Percentiles rank a stretch among this genome's conserved stretches.
Evolutionary conservation across 2,797 vertebrate genomes (phyloP).

Genomic region (Xenopus petersii): DNA sequence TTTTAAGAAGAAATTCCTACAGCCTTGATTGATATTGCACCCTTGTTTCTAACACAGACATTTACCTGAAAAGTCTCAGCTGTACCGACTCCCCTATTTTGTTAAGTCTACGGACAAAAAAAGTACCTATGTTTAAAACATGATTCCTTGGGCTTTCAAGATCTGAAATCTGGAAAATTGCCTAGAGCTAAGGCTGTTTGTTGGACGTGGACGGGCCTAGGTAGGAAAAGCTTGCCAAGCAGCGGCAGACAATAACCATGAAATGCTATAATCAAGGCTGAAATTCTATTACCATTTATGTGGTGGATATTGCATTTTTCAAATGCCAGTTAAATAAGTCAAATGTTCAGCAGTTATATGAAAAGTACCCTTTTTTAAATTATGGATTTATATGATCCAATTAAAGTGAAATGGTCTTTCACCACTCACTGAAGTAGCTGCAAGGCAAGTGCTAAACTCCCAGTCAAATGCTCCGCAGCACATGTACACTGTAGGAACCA

Average conservation of each 20-base stretch:
- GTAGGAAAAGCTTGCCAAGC: conserved; percentile 2
- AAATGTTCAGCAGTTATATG: conserved; percentile 17
- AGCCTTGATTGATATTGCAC: not conserved
- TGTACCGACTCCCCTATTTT: conserved; percentile 4
- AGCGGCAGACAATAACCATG: conserved; percentile 7
- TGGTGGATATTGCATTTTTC: conserved; percentile 18
- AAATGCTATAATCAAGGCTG: not conserved
- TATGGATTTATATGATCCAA: conserved; percentile 45
- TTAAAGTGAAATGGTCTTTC: conserved; percentile 34
- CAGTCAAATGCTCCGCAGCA: conserved; percentile 33
- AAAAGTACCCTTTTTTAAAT: conserved; percentile 10
- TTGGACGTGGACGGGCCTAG: not conserved
- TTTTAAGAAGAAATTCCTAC: not conserved
- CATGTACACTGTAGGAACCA: conserved; percentile 7
- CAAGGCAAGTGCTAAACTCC: conserved; percentile 38
- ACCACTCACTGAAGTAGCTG: conserved; percentile 33
- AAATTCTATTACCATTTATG: conserved; percentile 27
- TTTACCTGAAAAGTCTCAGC: conserved; percentile 5
- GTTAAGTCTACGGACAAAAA: conserved; percentile 28
- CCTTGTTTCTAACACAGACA: conserved; percentile 1
- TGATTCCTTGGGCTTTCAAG: conserved; percentile 14
- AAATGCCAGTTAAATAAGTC: conserved; percentile 22
- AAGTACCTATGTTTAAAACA: conserved; percentile 35
- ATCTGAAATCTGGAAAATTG: conserved; percentile 21
- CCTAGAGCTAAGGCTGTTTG: conserved; percentile 15